These are phyloP conservation scores for Mercenaria mercenaria DNA, from an alignment of 1,140 invertebrate genomes.

Conservation along the genomic window DNA sequence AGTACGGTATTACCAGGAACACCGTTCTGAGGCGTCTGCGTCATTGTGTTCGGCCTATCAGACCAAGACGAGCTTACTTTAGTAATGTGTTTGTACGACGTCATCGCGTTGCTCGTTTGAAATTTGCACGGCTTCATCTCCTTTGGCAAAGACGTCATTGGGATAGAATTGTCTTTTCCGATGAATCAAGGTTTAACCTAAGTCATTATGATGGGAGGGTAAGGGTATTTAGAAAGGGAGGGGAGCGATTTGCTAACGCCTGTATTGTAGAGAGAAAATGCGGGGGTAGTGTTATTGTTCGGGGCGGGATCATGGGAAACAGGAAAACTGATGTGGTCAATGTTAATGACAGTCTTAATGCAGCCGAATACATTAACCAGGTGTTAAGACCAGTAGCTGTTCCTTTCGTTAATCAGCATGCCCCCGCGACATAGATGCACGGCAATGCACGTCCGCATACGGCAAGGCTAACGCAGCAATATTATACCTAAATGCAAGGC, in stretches of 20 bases:
- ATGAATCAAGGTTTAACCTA: conserved; percentile 49
- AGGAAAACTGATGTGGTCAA: too few species aligned
- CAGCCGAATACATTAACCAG: too few species aligned
- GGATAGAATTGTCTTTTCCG: conserved; percentile 28
- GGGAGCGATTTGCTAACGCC: conserved; percentile 42
- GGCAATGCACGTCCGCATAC: conserved; percentile 48
- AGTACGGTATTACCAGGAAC: neutral
- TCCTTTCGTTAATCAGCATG: conserved; percentile 2
- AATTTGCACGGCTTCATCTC: neutral
- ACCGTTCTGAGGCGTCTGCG: neutral
- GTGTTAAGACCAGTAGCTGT: too few species aligned
- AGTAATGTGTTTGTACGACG: neutral
- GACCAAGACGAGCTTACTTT: neutral
- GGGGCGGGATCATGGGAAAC: neutral
- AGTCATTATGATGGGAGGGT: conserved; percentile 6
- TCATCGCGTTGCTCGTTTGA: neutral
- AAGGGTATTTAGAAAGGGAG: too few species aligned
- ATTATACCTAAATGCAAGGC: neutral
- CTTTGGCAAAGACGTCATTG: neutral
- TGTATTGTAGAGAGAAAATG: neutral
- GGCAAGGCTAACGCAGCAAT: neutral
- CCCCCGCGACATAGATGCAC: conserved; percentile 12
- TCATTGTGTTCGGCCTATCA: neutral
- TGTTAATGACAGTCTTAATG: too few species aligned
- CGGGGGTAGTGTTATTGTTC: too few species aligned